phyloP scores from a whole-genome alignment of 1,140 invertebrate genomes.

The Manduca sexta region DNA sequence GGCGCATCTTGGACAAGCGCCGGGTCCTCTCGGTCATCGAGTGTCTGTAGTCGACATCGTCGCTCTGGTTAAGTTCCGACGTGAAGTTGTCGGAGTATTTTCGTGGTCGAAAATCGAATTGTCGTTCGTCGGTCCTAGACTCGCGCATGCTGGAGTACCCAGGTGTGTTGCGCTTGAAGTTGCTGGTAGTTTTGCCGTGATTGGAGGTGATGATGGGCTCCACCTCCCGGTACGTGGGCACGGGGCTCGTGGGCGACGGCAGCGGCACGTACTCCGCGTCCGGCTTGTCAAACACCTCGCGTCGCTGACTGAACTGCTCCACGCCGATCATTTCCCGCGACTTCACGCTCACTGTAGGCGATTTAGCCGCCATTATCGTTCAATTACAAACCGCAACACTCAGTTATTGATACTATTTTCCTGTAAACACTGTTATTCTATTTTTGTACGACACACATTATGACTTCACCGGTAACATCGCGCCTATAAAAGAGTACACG shows the following conservation, averaged over 20 bases:
- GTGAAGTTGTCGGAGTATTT: slow-evolving; percentile 67
- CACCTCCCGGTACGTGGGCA: slow-evolving; percentile 42
- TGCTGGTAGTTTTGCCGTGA: slow-evolving; percentile 60
- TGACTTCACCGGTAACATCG: slow-evolving; percentile 69
- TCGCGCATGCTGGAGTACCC: slow-evolving; percentile 66
- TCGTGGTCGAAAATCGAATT: slow-evolving; percentile 50
- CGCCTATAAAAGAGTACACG: slow-evolving; percentile 55
- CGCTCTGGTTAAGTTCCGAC: slow-evolving; percentile 59
- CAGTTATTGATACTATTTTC: slow-evolving; percentile 69
- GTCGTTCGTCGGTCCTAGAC: slow-evolving; percentile 45
- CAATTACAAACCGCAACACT: slow-evolving; percentile 69
- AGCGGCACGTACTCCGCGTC: slow-evolving; percentile 61
- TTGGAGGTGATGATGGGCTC: slow-evolving; percentile 63
- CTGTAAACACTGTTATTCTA: slow-evolving; percentile 66
- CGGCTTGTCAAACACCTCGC: slow-evolving; percentile 65
- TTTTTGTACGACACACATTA: slow-evolving; percentile 65
- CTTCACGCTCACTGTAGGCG: slow-evolving; percentile 63
- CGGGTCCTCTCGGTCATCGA: slow-evolving; percentile 57
- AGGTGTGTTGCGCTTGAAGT: slow-evolving; percentile 58
- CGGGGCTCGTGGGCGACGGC: slow-evolving; percentile 35
- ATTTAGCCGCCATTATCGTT: slow-evolving; percentile 66
- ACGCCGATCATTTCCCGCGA: slow-evolving; percentile 65
- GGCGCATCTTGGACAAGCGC: slow-evolving; percentile 53
- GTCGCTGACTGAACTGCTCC: slow-evolving; percentile 65
- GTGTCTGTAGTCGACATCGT: slow-evolving; percentile 56